Base-by-base conservation (phyloP, 2,113 vertebrate species). In the Coreoperca whiteheadi region DNA sequence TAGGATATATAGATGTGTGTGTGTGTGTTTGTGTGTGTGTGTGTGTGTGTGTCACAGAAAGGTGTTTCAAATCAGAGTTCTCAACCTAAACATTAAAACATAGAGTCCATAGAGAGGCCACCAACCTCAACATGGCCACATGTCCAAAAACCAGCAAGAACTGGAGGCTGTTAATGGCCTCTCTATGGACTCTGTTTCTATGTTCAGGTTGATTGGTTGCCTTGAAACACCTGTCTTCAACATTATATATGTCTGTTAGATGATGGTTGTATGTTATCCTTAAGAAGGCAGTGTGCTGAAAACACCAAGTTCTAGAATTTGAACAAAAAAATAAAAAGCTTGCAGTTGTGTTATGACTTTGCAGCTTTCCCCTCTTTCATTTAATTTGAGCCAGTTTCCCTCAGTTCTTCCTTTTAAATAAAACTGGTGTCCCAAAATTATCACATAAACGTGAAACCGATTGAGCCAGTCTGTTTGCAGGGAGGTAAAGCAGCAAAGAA, bases 121-220 rank as follows among this genome's bases (percentile, higher is more conserved):
- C 14, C 15, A n/a, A 71, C 66, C 61, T 50, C 37, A 41, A 20
- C 28, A 60, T 18, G 28, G 16, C 21, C 11, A 14, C 6, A 39
- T 68, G 18, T 69, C 10, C 53, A 37, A n/a, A 18, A 43, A 23
- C 23, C 20, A 41, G 8, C 21, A 8, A 34, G 8, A 16, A 37
- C 20, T 39, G 16, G 23, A 72, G 8, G 21, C 37, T 30, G 23
- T 32, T 9, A 8, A 30, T 34, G 7, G 7, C 30, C 37, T 34
- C 23, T 67, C 43, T 74, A 4, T 54, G 48, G 18, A 3, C 74
- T 83, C 37, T 25, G 1, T 72, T 48, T 48, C 66, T 78, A 12
- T 14, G 20, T 67, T 43, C n/a, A 43, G 34, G 25, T 2, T 60
- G 28, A 76, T 16, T 59, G 50, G 30, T 71, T 57, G 60, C 56